phyloP scores from a whole-genome alignment of 2,797 vertebrate genomes.

The Neoniphon sammara region DNA sequence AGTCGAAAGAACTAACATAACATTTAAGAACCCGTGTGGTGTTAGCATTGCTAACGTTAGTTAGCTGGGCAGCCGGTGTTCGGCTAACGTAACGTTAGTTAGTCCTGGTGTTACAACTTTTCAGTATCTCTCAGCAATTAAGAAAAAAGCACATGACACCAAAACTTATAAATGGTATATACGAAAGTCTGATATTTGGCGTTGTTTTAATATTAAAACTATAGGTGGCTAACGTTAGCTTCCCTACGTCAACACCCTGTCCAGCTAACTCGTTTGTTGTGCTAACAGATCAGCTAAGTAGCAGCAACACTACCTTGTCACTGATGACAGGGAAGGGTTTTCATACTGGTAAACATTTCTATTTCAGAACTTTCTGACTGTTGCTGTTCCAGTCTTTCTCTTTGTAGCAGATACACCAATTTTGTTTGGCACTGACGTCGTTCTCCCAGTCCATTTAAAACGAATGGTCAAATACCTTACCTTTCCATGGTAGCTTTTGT shows the following conservation, averaged over 20 bases:
- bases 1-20: neutral
- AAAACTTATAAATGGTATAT: neutral
- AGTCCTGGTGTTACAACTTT: conserved; percentile 41
- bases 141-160: neutral
- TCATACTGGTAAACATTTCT: neutral
- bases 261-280: conserved; percentile 43
- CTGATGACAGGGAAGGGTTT: neutral
- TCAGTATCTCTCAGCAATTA: neutral
- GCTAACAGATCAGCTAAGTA: conserved; percentile 21
- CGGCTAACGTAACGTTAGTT: conserved; percentile 57
- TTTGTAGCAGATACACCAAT: neutral
- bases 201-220: conserved; percentile 13
- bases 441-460: neutral
- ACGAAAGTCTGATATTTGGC: neutral
- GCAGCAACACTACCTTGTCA: conserved; percentile 5
- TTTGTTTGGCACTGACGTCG: neutral
- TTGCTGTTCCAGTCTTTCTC: neutral
- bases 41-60: conserved; percentile 53
- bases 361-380: neutral
- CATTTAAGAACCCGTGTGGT: neutral
- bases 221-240: too few species aligned
- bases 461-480: conserved; percentile 24
- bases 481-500: conserved; percentile 1
- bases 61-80: conserved; percentile 29
- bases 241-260: neutral